Evolutionary conservation across 2,113 vertebrate genomes (phyloP).

Genomic region (Mus spicilegus): DNA sequence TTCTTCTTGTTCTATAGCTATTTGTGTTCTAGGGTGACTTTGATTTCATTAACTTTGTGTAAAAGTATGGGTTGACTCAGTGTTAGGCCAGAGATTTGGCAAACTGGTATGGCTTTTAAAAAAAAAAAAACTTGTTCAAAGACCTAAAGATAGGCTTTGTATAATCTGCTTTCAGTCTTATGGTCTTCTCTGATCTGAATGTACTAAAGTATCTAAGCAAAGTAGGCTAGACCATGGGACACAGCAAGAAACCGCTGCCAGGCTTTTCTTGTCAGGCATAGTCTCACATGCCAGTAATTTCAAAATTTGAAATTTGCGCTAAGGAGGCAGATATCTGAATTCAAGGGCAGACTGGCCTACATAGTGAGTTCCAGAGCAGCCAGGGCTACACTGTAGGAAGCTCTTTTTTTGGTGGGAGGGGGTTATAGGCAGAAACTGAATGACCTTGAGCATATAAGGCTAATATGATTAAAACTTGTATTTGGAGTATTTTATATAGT

Average conservation of each 20-base stretch:
- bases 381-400: not conserved
- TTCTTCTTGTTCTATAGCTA: not conserved
- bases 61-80: not conserved
- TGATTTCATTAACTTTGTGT: slow-evolving; percentile 26
- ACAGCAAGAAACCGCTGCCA: not conserved
- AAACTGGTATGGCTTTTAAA: not conserved
- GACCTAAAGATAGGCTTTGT: not conserved
- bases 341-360: not conserved
- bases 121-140: not conserved
- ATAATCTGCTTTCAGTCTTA: slow-evolving; percentile 22
- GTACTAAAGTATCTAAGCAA: not conserved
- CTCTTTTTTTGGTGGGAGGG: not conserved
- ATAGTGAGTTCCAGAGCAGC: not conserved
- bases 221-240: not conserved
- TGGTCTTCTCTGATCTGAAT: slow-evolving; percentile 21
- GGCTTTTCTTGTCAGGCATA: not conserved
- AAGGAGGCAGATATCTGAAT: not conserved
- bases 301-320: not conserved
- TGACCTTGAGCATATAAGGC: not conserved
- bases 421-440: not conserved
- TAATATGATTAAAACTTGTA: not conserved
- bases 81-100: not conserved
- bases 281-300: not conserved
- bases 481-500: not conserved
- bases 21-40: not conserved